A percentile compares a stretch with the other conserved stretches of the same genome.
phyloP scores from a whole-genome alignment of 1,140 invertebrate genomes.

The Orchesella cincta region DNA sequence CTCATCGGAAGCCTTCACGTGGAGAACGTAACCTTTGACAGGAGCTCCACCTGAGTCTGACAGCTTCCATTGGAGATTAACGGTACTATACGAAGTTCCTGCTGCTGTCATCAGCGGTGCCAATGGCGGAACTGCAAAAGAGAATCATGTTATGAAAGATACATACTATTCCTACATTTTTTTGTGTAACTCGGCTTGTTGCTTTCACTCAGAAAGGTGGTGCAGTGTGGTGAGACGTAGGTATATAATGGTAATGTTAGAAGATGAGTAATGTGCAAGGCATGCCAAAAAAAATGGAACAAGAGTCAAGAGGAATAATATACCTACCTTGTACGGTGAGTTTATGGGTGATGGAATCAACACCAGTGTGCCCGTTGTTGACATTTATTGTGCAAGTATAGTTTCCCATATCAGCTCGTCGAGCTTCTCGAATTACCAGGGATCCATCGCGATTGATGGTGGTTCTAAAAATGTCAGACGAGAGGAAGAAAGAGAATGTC shows the following conservation, averaged over 20 bases:
- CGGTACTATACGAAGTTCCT: constrained; percentile 48
- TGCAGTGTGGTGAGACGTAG: too few relatives aligned
- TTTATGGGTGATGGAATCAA: constrained; percentile 56
- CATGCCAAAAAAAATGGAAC: too few relatives aligned
- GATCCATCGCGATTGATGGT: constrained; percentile 21
- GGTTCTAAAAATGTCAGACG: background rate
- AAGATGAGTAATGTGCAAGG: too few relatives aligned
- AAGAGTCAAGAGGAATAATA: too few relatives aligned
- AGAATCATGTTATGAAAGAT: background rate
- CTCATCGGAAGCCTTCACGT: constrained; percentile 48
- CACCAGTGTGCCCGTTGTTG: constrained; percentile 56
- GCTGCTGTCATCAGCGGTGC: constrained; percentile 49
- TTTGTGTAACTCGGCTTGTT: background rate
- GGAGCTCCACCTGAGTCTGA: constrained; percentile 39
- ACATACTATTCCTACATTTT: background rate
- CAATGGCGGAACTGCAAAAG: constrained; percentile 50
- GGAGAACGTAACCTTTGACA: constrained; percentile 47
- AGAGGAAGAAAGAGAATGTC: constrained; percentile 7
- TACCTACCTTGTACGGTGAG: constrained; percentile 55
- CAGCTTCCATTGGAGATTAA: constrained; percentile 51
- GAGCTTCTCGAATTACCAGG: constrained; percentile 32
- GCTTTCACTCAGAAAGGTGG: too few relatives aligned
- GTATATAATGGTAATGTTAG: too few relatives aligned
- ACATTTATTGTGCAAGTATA: constrained; percentile 50
- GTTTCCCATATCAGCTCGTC: constrained; percentile 52